Evolutionary conservation across 2,113 vertebrate genomes (phyloP).

Genomic region (Calypte anna): DNA sequence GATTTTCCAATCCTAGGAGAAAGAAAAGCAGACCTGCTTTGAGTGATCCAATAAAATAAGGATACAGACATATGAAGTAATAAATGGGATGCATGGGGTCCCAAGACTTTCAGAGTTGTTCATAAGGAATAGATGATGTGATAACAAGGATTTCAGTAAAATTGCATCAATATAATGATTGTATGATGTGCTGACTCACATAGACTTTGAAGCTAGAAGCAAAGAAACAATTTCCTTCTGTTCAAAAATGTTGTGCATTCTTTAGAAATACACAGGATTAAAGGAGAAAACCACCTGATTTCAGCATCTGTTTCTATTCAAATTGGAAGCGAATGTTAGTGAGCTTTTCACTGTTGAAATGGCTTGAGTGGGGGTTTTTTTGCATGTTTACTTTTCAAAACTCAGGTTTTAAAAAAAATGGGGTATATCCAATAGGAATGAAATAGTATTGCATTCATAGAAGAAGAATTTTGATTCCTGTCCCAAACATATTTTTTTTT

Average conservation of each 20-base stretch:
- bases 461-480: background rate
- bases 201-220: slow-evolving; percentile 39
- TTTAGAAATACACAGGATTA: slow-evolving; percentile 25
- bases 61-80: background rate
- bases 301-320: slow-evolving; percentile 50
- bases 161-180: slow-evolving; percentile 18
- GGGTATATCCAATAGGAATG: background rate
- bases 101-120: slow-evolving; percentile 3
- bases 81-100: background rate
- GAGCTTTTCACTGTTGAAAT: background rate
- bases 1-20: background rate
- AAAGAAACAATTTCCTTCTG: slow-evolving; percentile 61
- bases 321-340: slow-evolving; percentile 8
- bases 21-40: slow-evolving; percentile 10
- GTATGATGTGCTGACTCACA: slow-evolving; percentile 26
- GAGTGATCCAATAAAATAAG: background rate
- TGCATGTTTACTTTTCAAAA: background rate
- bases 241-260: slow-evolving; percentile 27
- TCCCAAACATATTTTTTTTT: background rate
- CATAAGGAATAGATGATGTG: slow-evolving; percentile 44
- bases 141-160: slow-evolving; percentile 50
- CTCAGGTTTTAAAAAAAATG: background rate
- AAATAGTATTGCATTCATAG: background rate
- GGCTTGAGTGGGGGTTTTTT: background rate
- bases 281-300: slow-evolving; percentile 37